phyloP scores from a whole-genome alignment of 1,140 invertebrate species.

The Penaeus chinensis region DNA sequence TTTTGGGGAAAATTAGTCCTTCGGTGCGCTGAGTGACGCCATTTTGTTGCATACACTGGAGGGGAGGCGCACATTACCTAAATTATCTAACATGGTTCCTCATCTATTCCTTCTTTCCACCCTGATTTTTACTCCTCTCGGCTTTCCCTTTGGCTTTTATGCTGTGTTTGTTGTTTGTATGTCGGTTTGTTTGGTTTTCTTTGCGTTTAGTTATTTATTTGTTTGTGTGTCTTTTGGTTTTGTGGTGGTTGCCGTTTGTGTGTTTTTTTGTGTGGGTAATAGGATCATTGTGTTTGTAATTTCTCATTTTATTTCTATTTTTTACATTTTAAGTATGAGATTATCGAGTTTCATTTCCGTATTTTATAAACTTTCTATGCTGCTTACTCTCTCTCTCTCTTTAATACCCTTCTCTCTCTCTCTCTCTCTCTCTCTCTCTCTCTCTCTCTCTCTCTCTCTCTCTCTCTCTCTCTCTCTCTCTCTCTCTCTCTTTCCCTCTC shows the following conservation, averaged over 20 bases:
- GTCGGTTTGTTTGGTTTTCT: too few relatives aligned
- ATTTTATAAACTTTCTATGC: neutral
- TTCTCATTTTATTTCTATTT: neutral
- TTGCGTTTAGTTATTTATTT: too few relatives aligned
- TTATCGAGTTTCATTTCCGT: neutral
- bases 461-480: constrained; percentile 2
- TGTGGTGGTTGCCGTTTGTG: too few relatives aligned
- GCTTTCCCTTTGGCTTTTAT: too few relatives aligned
- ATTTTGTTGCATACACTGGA: constrained; percentile 51
- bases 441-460: neutral
- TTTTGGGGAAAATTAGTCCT: constrained; percentile 43
- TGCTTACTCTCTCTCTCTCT: neutral
- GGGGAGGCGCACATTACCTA: constrained; percentile 39
- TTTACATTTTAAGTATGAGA: neutral
- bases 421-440: neutral
- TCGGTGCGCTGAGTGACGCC: constrained; percentile 37
- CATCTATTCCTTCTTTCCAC: constrained; percentile 34
- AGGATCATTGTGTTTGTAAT: too few relatives aligned
- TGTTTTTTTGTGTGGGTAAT: too few relatives aligned
- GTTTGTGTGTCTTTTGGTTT: too few relatives aligned
- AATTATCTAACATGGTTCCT: constrained; percentile 45
- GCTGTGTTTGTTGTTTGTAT: too few relatives aligned
- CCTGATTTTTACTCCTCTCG: neutral
- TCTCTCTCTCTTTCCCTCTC: neutral
- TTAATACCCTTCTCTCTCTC: neutral